Evolutionary conservation across 2,888 invertebrate species (phyloP).

Genomic region (Trichogramma dendrolimi): DNA sequence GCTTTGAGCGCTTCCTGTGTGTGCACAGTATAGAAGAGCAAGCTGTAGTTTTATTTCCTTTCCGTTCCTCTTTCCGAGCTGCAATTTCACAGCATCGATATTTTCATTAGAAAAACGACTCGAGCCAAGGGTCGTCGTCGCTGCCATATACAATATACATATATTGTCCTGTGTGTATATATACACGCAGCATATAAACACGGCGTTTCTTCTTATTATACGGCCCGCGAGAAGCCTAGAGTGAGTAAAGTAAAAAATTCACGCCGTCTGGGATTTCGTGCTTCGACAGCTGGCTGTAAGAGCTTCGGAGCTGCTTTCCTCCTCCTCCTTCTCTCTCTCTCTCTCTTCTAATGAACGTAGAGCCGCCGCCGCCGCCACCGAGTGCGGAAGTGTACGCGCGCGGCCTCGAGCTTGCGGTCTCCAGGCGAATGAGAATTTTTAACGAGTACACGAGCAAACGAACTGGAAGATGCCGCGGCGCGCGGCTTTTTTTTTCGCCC

Average conservation of each 20-base stretch:
- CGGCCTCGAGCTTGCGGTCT: conserved; percentile 17
- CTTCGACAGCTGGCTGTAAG: conserved; percentile 28
- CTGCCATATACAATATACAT: not conserved
- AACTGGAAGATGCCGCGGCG: conserved; percentile 12
- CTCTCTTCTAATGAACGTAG: not conserved
- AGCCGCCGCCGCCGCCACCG: no score
- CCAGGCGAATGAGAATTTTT: conserved; percentile 31
- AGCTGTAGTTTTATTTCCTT: no score
- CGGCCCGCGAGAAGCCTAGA: no score
- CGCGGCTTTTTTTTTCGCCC: no score
- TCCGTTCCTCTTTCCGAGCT: no score
- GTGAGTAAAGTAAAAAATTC: conserved; percentile 6
- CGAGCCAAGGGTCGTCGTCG: not conserved
- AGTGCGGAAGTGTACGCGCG: not conserved
- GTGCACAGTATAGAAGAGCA: no score
- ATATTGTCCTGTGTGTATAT: no score
- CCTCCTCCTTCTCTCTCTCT: conserved; percentile 5
- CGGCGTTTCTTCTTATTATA: no score
- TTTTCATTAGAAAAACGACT: no score
- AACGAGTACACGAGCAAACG: conserved; percentile 29
- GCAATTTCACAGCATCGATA: no score
- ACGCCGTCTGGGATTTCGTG: conserved; percentile 24
- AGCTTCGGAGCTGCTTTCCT: not conserved
- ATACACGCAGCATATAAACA: no score
- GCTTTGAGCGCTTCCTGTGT: no score